Percentiles rank a stretch among this genome's conserved stretches.
phyloP scores from a whole-genome alignment of 2,113 vertebrate species.

The Pica pica region DNA sequence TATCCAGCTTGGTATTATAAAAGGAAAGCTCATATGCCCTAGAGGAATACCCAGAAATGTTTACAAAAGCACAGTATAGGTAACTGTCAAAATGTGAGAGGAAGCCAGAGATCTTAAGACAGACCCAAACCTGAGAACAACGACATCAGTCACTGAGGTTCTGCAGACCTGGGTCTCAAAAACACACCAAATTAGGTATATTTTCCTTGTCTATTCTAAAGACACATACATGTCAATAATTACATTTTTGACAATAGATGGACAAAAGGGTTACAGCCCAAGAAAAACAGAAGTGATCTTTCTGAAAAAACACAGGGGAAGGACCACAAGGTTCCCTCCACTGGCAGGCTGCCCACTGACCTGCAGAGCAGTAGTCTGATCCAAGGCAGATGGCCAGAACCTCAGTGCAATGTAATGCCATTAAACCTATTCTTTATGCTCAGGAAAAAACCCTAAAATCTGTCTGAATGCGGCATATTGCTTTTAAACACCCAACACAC shows the following conservation, averaged over 20 bases:
- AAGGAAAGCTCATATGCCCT: not conserved
- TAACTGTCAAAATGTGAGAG: not conserved
- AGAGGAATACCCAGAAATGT: not conserved
- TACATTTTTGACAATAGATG: not conserved
- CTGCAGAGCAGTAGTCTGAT: not conserved
- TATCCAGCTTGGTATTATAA: not conserved
- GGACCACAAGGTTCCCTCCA: not conserved
- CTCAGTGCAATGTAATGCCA: not conserved
- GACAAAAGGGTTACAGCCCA: not conserved
- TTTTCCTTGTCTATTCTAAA: not conserved
- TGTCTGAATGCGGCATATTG: not conserved
- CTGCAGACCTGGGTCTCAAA: not conserved
- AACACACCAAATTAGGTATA: accelerated
- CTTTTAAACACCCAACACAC: not conserved
- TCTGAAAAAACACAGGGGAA: not conserved
- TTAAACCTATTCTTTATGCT: not conserved
- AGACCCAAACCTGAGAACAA: not conserved
- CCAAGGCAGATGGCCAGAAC: not conserved
- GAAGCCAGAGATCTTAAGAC: not conserved
- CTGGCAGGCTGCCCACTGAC: not conserved
- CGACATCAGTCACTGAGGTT: not conserved
- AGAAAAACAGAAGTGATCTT: not conserved
- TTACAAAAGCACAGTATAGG: not conserved
- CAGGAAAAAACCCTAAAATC: not conserved
- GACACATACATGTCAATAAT: not conserved